phyloP scores from a whole-genome alignment of 2,888 invertebrate genomes.

The Xanthorhoe spadicearia region DNA sequence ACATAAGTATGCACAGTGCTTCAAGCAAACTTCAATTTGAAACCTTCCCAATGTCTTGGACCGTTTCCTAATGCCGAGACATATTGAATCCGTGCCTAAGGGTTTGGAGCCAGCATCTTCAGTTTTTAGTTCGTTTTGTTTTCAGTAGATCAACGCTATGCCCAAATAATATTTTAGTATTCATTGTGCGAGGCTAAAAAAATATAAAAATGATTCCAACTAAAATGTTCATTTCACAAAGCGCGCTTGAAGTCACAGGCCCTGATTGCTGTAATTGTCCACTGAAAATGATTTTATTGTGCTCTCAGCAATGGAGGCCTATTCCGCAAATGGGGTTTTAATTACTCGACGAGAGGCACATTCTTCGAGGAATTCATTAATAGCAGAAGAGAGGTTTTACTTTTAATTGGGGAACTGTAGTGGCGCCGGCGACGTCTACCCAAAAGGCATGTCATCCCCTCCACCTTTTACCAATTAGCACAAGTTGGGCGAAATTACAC shows the following conservation, averaged over 20 bases:
- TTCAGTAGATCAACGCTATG: background rate
- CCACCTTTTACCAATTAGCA: conserved; percentile 59
- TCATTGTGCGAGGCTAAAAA: background rate
- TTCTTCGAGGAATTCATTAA: conserved; percentile 64
- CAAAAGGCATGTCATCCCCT: conserved; percentile 58
- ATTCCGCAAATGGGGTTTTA: conserved; percentile 65
- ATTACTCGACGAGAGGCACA: conserved; percentile 59
- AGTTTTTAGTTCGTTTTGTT: background rate
- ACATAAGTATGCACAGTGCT: background rate
- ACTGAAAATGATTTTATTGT: conserved; percentile 44
- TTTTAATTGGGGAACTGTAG: conserved; percentile 65
- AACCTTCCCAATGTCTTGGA: background rate
- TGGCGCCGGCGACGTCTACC: conserved; percentile 51
- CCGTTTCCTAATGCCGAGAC: background rate
- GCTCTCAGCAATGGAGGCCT: conserved; percentile 48
- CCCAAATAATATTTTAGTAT: background rate
- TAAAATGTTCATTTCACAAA: conserved; percentile 31
- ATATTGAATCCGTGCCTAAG: background rate
- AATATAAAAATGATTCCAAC: conserved; percentile 8
- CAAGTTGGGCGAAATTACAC: conserved; percentile 59
- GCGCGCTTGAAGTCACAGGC: conserved; percentile 34
- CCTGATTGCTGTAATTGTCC: conserved; percentile 45
- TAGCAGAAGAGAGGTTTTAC: conserved; percentile 46
- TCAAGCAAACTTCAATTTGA: background rate
- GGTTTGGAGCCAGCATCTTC: background rate